Conservation (phyloP, 2,113 vertebrate species). For the Gorsachius goisagi region DNA sequence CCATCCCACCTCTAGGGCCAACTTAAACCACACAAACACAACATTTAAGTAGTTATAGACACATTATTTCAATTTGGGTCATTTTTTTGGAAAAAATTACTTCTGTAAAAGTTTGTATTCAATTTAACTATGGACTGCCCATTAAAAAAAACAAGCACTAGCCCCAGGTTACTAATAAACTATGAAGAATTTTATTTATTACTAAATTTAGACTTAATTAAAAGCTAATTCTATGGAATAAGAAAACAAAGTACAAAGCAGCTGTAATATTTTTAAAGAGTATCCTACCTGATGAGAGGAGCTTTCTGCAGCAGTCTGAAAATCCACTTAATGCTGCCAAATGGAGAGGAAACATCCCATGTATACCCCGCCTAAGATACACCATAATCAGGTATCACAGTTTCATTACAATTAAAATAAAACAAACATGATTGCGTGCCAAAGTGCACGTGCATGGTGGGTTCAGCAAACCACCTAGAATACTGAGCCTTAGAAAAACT, state of each 20-base stretch:
- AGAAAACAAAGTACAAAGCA: background rate
- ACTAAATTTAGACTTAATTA: background rate
- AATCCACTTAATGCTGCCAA: slow-evolving; percentile 97
- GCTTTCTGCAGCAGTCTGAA: slow-evolving; percentile 97
- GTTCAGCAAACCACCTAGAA: background rate
- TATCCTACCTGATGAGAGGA: slow-evolving; percentile 90
- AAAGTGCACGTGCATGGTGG: background rate
- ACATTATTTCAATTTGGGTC: background rate
- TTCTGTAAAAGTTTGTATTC: background rate
- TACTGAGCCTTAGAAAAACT: background rate
- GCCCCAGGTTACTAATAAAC: background rate
- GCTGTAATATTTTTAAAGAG: background rate
- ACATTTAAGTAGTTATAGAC: background rate
- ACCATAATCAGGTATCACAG: slow-evolving; percentile 70
- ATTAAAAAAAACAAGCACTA: background rate
- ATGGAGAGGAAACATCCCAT: slow-evolving; percentile 98
- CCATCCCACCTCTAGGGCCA: background rate
- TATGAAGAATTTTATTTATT: background rate
- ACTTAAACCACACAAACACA: background rate
- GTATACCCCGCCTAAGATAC: slow-evolving; percentile 88
- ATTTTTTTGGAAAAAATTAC: background rate
- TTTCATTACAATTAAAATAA: slow-evolving; percentile 58
- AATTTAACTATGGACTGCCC: background rate
- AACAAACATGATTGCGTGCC: slow-evolving; percentile 28
- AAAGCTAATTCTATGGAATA: background rate